Base-by-base conservation (phyloP, 2,888 invertebrate genomes). In the Epinotia brunnichana region DNA sequence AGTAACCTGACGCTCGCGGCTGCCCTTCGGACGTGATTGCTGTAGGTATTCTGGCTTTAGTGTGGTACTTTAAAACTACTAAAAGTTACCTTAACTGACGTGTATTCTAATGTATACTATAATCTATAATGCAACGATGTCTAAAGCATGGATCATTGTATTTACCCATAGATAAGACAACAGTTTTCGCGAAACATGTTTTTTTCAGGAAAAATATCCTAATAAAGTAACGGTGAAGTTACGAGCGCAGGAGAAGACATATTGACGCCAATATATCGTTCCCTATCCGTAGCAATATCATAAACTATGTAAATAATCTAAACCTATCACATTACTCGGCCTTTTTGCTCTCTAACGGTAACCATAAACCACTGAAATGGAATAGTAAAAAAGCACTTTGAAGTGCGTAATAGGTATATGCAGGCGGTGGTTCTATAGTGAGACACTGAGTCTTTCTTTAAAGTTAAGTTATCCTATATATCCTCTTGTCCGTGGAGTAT, bases 211-310 rank as follows among this genome's bases (percentile, higher is more conserved):
- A 62, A 11, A 48, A 62, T 48, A 24, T 48, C 24, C 62, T 62
- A 48, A 15, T 44, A 21, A 10, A 15, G 7, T 60, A 60, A 29
- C 48, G 48, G 48, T 48, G 17, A 53, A 5, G 13, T 21, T 19
- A 53, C 53, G 24, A 21, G 61, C 54, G 44, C 41, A 19, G 44
- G 29, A 44, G 17, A 69, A 69, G 54, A 60, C 69, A 56, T 44
- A 69, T 24, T 41, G 51, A 62, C 54, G 61, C 44, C 69, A 54
- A 69, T 69, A 29, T 56, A 54, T 69, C 54, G 21, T 69, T 62
- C 44, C 24, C 61, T 62, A 54, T 54, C 69, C 35, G 53, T 24
- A 10, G 19, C 4, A 54, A 61, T 53, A 64, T 66, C 54, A 41
- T 21, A 39, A 54, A 64, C 54, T 54, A 64, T 35, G 15, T 11